Evolutionary conservation across 2,113 vertebrate genomes (phyloP).

Genomic region (Thomomys bottae): DNA sequence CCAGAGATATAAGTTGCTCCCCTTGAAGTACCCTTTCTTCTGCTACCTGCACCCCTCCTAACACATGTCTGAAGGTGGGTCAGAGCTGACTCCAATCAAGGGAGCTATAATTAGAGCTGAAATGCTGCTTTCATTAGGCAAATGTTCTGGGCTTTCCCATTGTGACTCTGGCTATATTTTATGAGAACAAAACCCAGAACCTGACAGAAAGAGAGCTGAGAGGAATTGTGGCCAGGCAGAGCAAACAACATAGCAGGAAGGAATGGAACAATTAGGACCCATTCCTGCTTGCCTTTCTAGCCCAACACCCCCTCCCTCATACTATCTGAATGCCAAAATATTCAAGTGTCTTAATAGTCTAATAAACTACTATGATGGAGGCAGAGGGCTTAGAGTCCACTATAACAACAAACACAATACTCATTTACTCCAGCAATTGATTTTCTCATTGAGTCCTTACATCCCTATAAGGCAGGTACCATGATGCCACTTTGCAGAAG

Average conservation of each 20-base stretch:
- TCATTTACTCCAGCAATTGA: neutral
- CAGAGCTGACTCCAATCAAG: conserved; percentile 60
- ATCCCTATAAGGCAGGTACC: too few relatives aligned
- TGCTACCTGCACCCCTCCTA: neutral
- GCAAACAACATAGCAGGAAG: neutral
- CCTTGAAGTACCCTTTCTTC: conserved; percentile 34
- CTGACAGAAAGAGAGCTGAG: neutral
- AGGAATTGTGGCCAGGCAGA: neutral
- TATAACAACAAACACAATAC: neutral
- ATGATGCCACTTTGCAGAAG: conserved; percentile 15
- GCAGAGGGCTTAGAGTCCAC: neutral
- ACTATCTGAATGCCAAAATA: too few relatives aligned
- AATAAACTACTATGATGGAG: neutral
- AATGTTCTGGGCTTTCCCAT: conserved; percentile 59
- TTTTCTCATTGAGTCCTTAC: neutral
- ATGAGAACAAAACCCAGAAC: conserved; percentile 7
- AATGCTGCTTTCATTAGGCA: conserved; percentile 67
- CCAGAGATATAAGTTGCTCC: conserved; percentile 3
- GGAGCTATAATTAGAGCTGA: conserved; percentile 70
- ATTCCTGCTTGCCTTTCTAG: neutral
- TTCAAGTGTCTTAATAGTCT: neutral
- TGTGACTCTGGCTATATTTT: conserved; percentile 48
- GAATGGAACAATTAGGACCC: neutral
- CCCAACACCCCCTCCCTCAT: neutral
- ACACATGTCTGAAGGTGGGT: conserved; percentile 56